Conservation (phyloP, 2,888 invertebrate species). For the Meiosimyza decipiens region DNA sequence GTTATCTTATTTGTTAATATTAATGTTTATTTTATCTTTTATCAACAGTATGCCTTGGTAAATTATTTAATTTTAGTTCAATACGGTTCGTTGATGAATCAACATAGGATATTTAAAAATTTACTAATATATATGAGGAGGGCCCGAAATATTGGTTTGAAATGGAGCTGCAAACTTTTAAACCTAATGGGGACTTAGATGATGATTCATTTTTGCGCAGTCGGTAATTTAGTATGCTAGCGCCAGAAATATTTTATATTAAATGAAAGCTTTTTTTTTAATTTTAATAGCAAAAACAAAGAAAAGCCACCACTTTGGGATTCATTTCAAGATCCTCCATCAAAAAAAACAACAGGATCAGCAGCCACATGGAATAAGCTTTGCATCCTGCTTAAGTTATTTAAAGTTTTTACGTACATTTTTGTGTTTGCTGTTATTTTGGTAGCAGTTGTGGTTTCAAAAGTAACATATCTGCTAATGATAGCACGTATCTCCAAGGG, state of each 20-base stretch:
- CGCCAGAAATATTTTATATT: background rate
- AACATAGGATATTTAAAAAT: background rate
- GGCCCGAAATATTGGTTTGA: no score
- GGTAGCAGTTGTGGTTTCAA: conserved; percentile 77
- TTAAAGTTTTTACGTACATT: conserved; percentile 77
- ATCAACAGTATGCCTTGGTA: background rate
- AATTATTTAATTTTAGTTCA: conserved; percentile 12
- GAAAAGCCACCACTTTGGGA: conserved; percentile 77
- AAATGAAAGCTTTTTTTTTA: background rate
- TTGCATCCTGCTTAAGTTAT: conserved; percentile 71
- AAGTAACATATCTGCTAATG: conserved; percentile 79
- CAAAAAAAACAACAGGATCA: conserved; percentile 76
- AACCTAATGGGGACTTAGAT: conserved; percentile 5
- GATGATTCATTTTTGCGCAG: conserved; percentile 12
- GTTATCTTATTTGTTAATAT: conserved; percentile 17
- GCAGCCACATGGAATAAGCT: conserved; percentile 74
- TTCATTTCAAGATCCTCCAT: conserved; percentile 79
- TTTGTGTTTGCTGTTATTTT: conserved; percentile 76
- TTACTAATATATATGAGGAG: background rate
- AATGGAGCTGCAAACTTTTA: conserved; percentile 16
- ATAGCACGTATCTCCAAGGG: conserved; percentile 58
- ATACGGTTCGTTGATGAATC: background rate
- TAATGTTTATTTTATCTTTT: conserved; percentile 15
- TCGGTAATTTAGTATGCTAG: conserved; percentile 11
- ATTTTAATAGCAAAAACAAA: conserved; percentile 46